Evolutionary conservation across 2,888 invertebrate species (phyloP).

Genomic region (Drosophila testacea): DNA sequence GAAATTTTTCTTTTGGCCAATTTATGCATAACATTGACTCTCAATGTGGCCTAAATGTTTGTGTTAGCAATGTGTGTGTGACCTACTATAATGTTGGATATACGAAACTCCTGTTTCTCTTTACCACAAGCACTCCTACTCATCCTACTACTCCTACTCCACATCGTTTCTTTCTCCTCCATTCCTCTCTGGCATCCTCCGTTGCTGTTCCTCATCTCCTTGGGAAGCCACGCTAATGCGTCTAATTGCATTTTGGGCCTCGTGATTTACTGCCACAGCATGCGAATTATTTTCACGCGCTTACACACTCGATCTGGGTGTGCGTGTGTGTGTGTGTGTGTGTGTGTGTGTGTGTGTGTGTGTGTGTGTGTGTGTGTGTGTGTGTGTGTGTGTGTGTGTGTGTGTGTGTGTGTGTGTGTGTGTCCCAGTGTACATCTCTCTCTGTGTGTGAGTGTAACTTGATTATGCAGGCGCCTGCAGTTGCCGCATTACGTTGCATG

Average conservation of each 20-base stretch:
- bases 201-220: constrained; percentile 15
- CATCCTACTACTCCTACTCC: neutral
- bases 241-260: constrained; percentile 74
- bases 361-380: constrained; percentile 18
- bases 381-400: constrained; percentile 4
- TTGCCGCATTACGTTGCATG: constrained; percentile 40
- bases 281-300: constrained; percentile 51
- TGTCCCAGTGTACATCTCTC: neutral
- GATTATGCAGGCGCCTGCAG: constrained; percentile 49
- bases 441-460: constrained; percentile 14
- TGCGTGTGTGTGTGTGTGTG: constrained; percentile 14
- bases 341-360: constrained; percentile 18
- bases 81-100: neutral
- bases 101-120: too few species aligned
- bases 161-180: neutral
- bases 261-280: constrained; percentile 60
- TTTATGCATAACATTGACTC: constrained; percentile 62
- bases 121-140: neutral
- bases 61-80: neutral
- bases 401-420: constrained; percentile 13
- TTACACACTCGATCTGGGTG: constrained; percentile 12
- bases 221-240: constrained; percentile 60
- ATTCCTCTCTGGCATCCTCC: neutral
- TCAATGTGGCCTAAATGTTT: constrained; percentile 22
- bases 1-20: constrained; percentile 46